Evolutionary conservation across 2,113 vertebrate genomes (phyloP).

Genomic region (Lates calcarifer): DNA sequence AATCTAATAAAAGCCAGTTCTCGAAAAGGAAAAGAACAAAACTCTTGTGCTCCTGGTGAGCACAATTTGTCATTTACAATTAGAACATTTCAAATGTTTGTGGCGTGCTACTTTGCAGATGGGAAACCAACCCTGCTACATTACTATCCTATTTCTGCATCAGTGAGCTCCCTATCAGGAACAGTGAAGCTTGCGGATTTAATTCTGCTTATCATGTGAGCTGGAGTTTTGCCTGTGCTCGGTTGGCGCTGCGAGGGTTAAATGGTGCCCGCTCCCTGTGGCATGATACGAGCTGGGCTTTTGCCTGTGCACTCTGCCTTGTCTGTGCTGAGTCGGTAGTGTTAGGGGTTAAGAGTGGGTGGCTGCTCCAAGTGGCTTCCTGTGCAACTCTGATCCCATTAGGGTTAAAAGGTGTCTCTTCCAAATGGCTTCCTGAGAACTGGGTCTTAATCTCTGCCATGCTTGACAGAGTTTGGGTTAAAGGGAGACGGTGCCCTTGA

Average conservation of each 20-base stretch:
- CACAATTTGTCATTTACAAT: constrained; percentile 21
- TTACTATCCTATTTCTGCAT: constrained; percentile 53
- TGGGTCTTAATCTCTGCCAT: constrained; percentile 66
- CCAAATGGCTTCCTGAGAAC: constrained; percentile 72
- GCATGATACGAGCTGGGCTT: constrained; percentile 79
- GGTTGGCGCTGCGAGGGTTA: constrained; percentile 76
- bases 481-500: constrained; percentile 28
- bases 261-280: constrained; percentile 74
- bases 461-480: constrained; percentile 53
- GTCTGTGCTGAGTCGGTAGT: constrained; percentile 61
- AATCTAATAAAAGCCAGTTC: neutral
- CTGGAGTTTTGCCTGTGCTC: constrained; percentile 63
- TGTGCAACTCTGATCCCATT: constrained; percentile 62
- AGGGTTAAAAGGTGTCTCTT: constrained; percentile 72
- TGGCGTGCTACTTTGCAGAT: constrained; percentile 28
- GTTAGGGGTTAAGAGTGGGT: constrained; percentile 67
- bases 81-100: constrained; percentile 28
- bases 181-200: constrained; percentile 62
- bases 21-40: neutral
- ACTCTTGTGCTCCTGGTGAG: neutral
- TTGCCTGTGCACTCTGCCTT: constrained; percentile 76
- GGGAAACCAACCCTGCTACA: constrained; percentile 36
- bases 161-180: constrained; percentile 56
- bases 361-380: constrained; percentile 68
- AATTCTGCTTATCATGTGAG: constrained; percentile 73